These are phyloP conservation scores for Acrossocheilus wenchowensis DNA, from an alignment of 2,797 vertebrate species.

Conservation along the genomic window DNA sequence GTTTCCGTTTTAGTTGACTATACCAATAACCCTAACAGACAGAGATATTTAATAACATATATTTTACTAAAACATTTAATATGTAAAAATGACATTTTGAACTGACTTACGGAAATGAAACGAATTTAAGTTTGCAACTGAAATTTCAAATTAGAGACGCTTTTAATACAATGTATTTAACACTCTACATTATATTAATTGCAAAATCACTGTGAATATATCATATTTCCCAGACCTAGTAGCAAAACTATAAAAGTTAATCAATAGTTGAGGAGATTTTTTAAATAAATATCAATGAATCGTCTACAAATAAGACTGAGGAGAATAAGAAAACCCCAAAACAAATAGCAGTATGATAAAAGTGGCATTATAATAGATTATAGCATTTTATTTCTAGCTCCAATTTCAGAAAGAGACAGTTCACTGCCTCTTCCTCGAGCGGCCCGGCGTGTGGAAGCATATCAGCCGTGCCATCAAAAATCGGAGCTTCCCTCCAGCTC, in stretches of 20 bases:
- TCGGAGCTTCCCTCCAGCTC: not conserved
- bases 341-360: constrained; percentile 4
- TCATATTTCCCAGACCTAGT: not conserved
- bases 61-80: not conserved
- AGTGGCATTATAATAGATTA: not conserved
- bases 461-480: constrained; percentile 31
- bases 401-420: constrained; percentile 2
- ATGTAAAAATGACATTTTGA: not conserved
- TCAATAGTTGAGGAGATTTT: not conserved
- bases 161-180: not conserved
- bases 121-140: not conserved
- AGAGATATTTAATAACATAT: not conserved
- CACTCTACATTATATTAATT: not conserved
- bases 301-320: not conserved
- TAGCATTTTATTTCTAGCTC: not conserved
- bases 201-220: not conserved
- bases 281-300: not conserved
- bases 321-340: not conserved
- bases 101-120: not conserved
- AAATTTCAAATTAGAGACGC: no score
- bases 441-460: not conserved
- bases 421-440: constrained; percentile 10
- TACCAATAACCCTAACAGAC: not conserved
- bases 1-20: no score
- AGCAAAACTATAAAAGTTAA: no score